Conservation (phyloP, 1,140 invertebrate genomes). For the Lanistes nyassanus region DNA sequence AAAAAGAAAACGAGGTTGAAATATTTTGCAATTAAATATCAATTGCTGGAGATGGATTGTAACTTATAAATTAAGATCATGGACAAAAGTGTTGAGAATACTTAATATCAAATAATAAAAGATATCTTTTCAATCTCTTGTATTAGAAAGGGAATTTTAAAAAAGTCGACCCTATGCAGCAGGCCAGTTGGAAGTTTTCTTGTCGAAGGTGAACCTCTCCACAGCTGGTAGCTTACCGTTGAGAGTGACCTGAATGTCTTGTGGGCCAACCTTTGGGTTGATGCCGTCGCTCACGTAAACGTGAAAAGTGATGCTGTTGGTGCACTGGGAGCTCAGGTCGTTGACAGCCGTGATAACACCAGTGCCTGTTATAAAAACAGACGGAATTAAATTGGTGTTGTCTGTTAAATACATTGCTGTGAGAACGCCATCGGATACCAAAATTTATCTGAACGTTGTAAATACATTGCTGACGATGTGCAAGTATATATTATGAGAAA, state of each 20-base stretch:
- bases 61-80: no score
- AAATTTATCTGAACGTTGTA: no score
- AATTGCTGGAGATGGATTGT: no score
- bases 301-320: background rate
- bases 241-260: background rate
- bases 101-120: no score
- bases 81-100: no score
- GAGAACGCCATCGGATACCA: background rate
- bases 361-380: background rate
- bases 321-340: slow-evolving; percentile 8
- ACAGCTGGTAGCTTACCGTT: background rate
- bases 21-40: no score
- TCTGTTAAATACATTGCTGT: background rate
- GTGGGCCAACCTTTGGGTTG: background rate
- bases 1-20: no score
- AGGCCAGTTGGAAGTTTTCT: background rate
- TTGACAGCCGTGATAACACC: slow-evolving; percentile 11
- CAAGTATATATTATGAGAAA: no score
- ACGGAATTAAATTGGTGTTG: background rate
- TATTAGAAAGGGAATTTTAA: no score
- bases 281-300: background rate
- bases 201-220: background rate
- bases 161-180: no score
- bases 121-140: no score
- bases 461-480: no score